phyloP scores from a whole-genome alignment of 2,888 invertebrate genomes.

The Lottia scabra region DNA sequence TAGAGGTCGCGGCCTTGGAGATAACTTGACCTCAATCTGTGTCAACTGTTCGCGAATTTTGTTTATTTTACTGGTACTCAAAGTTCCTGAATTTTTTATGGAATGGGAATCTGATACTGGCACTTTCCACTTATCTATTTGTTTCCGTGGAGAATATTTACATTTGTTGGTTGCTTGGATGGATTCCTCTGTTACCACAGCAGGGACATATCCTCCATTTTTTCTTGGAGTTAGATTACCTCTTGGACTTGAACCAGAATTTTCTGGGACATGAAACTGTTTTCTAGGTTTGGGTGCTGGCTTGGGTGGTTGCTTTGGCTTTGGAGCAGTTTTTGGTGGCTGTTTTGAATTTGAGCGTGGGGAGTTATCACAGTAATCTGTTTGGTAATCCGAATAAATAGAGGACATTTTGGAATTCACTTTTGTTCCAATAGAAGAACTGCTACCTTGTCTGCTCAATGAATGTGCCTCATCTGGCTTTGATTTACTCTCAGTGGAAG shows the following conservation, averaged over 20 bases:
- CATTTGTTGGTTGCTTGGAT: background rate
- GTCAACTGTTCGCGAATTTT: background rate
- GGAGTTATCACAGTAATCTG: background rate
- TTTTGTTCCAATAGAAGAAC: background rate
- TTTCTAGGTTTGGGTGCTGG: background rate
- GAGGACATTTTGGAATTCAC: background rate
- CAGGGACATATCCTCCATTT: background rate
- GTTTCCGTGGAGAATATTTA: slow-evolving; percentile 1
- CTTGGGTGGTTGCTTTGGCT: background rate
- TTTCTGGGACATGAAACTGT: background rate
- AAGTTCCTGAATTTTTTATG: background rate
- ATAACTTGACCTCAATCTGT: background rate
- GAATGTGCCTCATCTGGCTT: background rate
- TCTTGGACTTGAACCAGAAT: background rate
- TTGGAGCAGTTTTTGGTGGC: background rate
- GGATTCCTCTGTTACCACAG: background rate
- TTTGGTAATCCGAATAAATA: background rate
- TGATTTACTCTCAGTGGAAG: background rate
- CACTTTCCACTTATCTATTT: background rate
- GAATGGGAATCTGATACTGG: background rate
- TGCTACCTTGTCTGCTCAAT: background rate
- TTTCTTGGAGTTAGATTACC: background rate
- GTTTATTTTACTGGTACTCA: background rate
- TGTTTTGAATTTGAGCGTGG: background rate
- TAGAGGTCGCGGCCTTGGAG: background rate